Base-by-base conservation (phyloP, 2,888 invertebrate genomes). In the Drosophila heteroneura region DNA sequence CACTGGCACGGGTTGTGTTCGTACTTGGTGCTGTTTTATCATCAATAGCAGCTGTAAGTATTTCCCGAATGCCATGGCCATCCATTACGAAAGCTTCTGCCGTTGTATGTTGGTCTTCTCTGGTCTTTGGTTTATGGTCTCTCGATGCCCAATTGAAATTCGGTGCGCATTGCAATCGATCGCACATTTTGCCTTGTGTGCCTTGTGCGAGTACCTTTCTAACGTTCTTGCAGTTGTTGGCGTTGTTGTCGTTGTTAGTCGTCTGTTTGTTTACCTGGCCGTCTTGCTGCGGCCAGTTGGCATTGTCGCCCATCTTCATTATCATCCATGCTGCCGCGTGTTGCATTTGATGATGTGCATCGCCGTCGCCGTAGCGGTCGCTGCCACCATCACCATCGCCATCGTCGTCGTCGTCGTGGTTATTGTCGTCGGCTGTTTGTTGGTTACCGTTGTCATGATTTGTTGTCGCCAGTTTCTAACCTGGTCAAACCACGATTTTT, bases 291-390 rank as follows among this genome's bases (percentile, higher is more conserved):
- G 70, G 69, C 83, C 79, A 71, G 83, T 70, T 76, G 78, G 81
- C 87, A 74, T 76, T 83, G 89, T 88, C 87, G 87, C 89, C 89
- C 87, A 88, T 83, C 87, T 87, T 88, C 87, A 88, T 89, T 82
- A 88, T 89, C 77, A 76, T 79, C 78, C 70, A 69, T 41, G 74
- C 72, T 66, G 70, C 79, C 77, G 85, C 79, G 74, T 76, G 81
- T 79, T 85, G 83, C 85, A 81, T 83, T 85, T 85, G 85, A 82
- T 80, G 85, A 77, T 76, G 81, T 69, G 72, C 78, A 70, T 53
- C 70, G 69, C 66, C 71, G 83, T 69, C 65, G 71, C 54, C 57
- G 67, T 37, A 47, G 66, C 47, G 47, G 53, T 44, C 63, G 30
- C 79, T 72, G 67, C 61, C 76, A 61, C 37, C 53, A 74, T 68